phyloP scores from a whole-genome alignment of 2,797 vertebrate species.

The Morus bassanus region DNA sequence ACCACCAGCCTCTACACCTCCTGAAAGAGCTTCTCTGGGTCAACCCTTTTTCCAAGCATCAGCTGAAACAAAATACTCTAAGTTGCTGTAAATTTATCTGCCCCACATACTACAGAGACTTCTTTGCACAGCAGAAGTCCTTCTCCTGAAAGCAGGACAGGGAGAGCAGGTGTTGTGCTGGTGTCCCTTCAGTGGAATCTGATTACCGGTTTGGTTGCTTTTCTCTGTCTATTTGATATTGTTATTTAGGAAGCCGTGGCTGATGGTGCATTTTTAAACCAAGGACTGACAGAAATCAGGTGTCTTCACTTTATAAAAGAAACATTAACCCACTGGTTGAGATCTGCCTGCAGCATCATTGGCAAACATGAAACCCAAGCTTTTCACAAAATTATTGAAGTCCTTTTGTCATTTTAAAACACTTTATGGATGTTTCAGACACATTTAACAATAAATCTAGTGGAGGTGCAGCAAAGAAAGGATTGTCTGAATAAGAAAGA shows the following conservation, averaged over 20 bases:
- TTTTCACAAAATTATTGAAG: constrained; percentile 28
- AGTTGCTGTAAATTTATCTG: constrained; percentile 23
- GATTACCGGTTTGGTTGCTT: constrained; percentile 62
- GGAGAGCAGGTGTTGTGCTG: constrained; percentile 49
- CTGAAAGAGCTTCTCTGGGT: constrained; percentile 7
- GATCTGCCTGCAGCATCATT: constrained; percentile 56
- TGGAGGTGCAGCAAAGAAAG: not conserved
- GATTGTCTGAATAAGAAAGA: not conserved
- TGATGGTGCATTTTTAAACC: constrained; percentile 62
- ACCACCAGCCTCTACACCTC: not conserved
- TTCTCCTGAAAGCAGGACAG: constrained; percentile 30
- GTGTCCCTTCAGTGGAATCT: constrained; percentile 60
- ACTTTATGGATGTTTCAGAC: not conserved
- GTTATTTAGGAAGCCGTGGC: constrained; percentile 49
- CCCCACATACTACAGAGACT: not conserved
- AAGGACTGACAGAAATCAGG: constrained; percentile 73
- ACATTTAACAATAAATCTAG: not conserved
- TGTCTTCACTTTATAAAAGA: constrained; percentile 72
- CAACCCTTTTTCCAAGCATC: constrained; percentile 40
- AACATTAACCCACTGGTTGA: constrained; percentile 68
- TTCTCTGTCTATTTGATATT: constrained; percentile 69
- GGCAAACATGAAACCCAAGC: constrained; percentile 57
- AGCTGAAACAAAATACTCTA: constrained; percentile 49
- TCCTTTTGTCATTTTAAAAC: constrained; percentile 25
- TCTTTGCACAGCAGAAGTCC: constrained; percentile 48